phyloP scores from a whole-genome alignment of 2,113 vertebrate species.

The Phocoena phocoena region DNA sequence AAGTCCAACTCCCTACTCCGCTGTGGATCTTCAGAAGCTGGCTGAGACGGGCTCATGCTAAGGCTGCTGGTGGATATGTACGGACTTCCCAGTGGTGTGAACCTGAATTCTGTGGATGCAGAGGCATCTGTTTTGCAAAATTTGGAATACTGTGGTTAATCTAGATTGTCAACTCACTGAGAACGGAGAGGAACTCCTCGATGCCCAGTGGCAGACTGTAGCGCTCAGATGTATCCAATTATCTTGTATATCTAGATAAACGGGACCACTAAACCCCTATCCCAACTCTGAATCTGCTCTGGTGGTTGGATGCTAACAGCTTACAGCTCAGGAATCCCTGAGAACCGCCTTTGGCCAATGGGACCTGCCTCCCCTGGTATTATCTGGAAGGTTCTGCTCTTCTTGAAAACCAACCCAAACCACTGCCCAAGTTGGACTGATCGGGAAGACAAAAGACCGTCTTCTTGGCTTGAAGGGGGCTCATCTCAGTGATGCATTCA shows the following conservation, averaged over 20 bases:
- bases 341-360: not conserved
- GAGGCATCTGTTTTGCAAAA: not conserved
- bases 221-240: not conserved
- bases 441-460: not conserved
- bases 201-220: rapidly evolving
- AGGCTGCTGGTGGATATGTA: rapidly evolving
- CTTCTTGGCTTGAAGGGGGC: not conserved
- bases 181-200: not conserved
- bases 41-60: rapidly evolving
- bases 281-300: too few relatives aligned
- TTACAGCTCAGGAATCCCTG: not conserved
- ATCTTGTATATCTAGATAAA: not conserved
- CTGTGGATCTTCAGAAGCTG: rapidly evolving
- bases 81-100: not conserved
- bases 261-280: rapidly evolving
- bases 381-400: not conserved
- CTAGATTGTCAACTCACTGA: not conserved
- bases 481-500: rapidly evolving
- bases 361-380: too few relatives aligned
- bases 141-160: too few relatives aligned
- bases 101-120: not conserved
- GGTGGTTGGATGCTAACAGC: not conserved
- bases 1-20: not conserved
- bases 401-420: not conserved
- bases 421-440: rapidly evolving